Conservation (phyloP, 1,140 invertebrate genomes). For the Dermatophagoides farinae region DNA sequence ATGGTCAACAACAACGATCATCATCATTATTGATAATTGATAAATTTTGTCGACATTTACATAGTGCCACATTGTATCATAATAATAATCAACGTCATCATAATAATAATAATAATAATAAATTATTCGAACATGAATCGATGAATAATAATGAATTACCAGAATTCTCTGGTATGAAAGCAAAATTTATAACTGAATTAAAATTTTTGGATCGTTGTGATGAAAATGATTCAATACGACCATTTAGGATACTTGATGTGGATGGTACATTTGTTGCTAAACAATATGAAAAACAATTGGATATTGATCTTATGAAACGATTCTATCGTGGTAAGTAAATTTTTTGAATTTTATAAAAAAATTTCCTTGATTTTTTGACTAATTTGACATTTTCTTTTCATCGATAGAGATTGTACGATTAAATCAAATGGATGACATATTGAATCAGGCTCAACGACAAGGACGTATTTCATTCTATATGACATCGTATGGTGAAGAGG, state of each 20-base stretch:
- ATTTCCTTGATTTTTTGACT: neutral
- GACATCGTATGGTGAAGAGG: slow-evolving; percentile 95
- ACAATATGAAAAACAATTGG: neutral
- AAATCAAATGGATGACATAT: slow-evolving; percentile 78
- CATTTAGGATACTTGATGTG: slow-evolving; percentile 35
- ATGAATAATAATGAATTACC: slow-evolving; percentile 23
- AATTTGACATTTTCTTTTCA: neutral
- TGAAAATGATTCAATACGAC: slow-evolving; percentile 32
- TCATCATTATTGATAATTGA: too few species aligned
- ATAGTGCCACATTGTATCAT: too few species aligned
- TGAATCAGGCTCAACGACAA: slow-evolving; percentile 94
- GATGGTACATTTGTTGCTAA: slow-evolving; percentile 31
- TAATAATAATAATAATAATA: neutral
- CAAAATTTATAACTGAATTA: slow-evolving; percentile 32
- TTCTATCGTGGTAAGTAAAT: slow-evolving; percentile 3
- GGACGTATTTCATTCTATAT: slow-evolving; percentile 98
- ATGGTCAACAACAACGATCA: too few species aligned
- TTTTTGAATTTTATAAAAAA: neutral
- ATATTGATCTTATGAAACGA: neutral
- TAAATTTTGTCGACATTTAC: too few species aligned
- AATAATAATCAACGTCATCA: too few species aligned
- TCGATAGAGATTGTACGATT: slow-evolving; percentile 66
- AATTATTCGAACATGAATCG: neutral
- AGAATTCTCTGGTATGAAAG: slow-evolving; percentile 30
- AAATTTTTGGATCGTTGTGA: slow-evolving; percentile 33